Base-by-base conservation (phyloP, 1,140 invertebrate genomes). In the Eumaeus atala region DNA sequence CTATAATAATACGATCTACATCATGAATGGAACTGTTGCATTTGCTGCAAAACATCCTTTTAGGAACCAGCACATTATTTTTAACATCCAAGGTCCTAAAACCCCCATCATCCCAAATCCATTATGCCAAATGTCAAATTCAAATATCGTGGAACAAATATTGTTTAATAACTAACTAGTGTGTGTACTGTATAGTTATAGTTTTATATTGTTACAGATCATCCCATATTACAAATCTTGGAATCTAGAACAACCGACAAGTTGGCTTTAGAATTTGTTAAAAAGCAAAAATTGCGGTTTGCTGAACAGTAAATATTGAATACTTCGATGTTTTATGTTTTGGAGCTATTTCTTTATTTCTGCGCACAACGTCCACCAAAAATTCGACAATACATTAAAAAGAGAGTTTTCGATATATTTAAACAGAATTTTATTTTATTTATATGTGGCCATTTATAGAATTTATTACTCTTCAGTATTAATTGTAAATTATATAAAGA, bases 211-310 rank as follows among this genome's bases (percentile, higher is more conserved):
- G 16, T 77, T 73, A 3, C 87, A 95, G 93, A 91, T 88, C 92
- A 94, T 82, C 93, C 93, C 14, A 95, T 96, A 59, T 84, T 98
- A 37, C 92, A 95, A 80, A 95, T 96, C 58, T 78, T 98, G 61
- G 94, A 96, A 74, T 93, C 92, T 33, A 89, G 96, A 69, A 90
- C 91, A 14, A 93, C 93, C 70, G 96, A 98, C 86, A 94, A 95
- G 77, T 84, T 92, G 65, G 96, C 96, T 16, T 89, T 93, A 66
- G 96, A 98, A 61, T 98, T 98, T 89, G 93, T 96, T 11, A 94
- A 94, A 74, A 95, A 95, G 76, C 94, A 95, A 84, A 94, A 92
- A 77, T 76, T 90, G 64, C 87, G 93, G 73, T 91, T 93, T 56
- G 90, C 91, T 40, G 80, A 87, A 57, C 78, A 84, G 66, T 81